Base-by-base conservation (phyloP, 2,113 vertebrate species). In the Coryphaenoides rupestris region DNA sequence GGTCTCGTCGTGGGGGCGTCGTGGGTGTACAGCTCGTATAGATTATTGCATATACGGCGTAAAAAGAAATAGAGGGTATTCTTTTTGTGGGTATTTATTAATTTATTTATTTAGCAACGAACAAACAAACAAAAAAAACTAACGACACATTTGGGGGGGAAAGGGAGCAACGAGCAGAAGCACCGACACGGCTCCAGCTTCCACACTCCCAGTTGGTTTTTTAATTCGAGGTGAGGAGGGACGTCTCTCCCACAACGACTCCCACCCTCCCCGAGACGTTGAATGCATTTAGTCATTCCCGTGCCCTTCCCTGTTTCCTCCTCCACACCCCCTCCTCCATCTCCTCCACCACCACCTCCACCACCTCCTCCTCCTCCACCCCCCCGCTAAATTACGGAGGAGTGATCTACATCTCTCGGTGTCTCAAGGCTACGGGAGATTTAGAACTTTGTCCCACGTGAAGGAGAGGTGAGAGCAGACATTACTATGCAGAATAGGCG, bases 401-500 rank as follows among this genome's bases (percentile, higher is more conserved):
- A 73, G 81, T 89, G 86, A 89, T 85, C 82, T 86, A 87, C 78
- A 74, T 78, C 78, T 65, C 63, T 40, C 69, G 58, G 60, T 85
- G 83, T 84, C 84, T 84, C 82, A 89, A 85, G 85, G 83, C 87
- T 87, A 72, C 62, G 69, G 72, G 80, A 90, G 85, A 90, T 90
- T 89, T 89, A 90, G 74, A 89, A 87, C 87, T 79, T 86, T 81
- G 88, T 88, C 83, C 87, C 75, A 77, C 70, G 76, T 83, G 83
- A 89, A 87, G 83, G 84, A 88, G 85, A 89, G 86, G 87, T 89
- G 86, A 87, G 82, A 79, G 86, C 83, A 81, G 80, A 84, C 83
- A 89, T 90, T 89, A 84, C 85, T 86, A 89, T 89, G 86, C 87
- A 90, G 84, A 90, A 84, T 80, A 87, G 87, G 78, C 79, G 67